phyloP scores from a whole-genome alignment of 2,797 vertebrate genomes.

The Margarornis squamiger region DNA sequence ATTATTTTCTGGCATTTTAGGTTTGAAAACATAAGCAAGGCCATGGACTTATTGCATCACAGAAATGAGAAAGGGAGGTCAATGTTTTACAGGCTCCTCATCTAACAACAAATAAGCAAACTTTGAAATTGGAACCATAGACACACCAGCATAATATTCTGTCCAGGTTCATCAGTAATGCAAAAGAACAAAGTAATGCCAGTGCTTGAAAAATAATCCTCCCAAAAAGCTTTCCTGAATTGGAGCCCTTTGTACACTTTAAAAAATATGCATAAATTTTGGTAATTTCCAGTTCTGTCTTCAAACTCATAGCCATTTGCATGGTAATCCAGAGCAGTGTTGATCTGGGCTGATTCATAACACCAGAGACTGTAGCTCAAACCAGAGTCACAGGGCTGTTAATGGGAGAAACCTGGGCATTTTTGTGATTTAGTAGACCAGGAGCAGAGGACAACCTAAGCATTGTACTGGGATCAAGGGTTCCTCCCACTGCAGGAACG shows the following conservation, averaged over 20 bases:
- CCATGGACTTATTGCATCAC: background rate
- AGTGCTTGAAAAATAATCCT: background rate
- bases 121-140: background rate
- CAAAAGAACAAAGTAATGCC: background rate
- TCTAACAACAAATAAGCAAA: background rate
- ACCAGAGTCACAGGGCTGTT: background rate
- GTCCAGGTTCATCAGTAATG: background rate
- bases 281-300: background rate
- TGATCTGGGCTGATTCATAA: background rate
- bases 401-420: accelerated
- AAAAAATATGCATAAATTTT: background rate
- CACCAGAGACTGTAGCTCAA: background rate
- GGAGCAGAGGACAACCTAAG: background rate
- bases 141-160: background rate
- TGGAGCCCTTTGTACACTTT: background rate
- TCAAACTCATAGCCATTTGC: background rate
- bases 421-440: background rate
- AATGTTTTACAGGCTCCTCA: background rate
- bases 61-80: background rate
- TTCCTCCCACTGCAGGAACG: background rate
- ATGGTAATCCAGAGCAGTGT: accelerated
- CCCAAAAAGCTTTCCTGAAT: background rate
- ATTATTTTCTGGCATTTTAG: background rate
- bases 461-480: background rate
- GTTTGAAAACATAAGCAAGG: background rate